Base-by-base conservation (phyloP, 2,888 invertebrate species). In the Vandiemenella viatica region DNA sequence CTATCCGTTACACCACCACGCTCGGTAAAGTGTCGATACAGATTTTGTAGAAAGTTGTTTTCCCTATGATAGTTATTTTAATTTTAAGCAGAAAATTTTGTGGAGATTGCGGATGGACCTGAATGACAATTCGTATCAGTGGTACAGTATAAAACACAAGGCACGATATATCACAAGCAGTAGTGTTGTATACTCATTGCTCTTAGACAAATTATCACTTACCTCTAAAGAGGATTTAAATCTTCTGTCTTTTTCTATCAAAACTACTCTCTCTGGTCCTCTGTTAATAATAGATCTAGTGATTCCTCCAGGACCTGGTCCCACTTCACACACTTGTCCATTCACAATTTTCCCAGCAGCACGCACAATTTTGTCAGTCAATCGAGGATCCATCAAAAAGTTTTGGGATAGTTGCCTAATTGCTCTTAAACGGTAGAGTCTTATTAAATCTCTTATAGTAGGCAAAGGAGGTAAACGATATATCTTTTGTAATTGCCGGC, bases 221-320 rank as follows among this genome's bases (percentile, higher is more conserved):
- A 68, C 74, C 64, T 93, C 80, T 55, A 99, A 67, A 0, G 83
- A 77, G 1, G 93, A 90, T 26, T 86, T 59, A 67, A 99, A 99
- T 45, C 97, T 74, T 1, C 65, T 68, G 69, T 99, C 98, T 66
- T 95, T 95, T 66, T 99, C 98, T 37, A 99, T 78, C 1, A 96
- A 79, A 54, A 87, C 74, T n/a, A 97, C 57, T 62, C 82, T 79
- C 48, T 74, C 70, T 0, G 91, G 89, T 16, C 71, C 69, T 58
- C 76, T 75, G 48, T 80, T 79, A 13, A 98, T 71, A 49, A 98
- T 89, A 0, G 92, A 84, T 44, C 96, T 72, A 0, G 97, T 97
- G 37, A 98, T 87, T n/a, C 90, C 84, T 1, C 98, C 98, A 1
- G 98, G 98, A 0, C 98, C 98, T 0, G 98, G 97, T 0, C 98